phyloP scores from a whole-genome alignment of 2,888 invertebrate species.

The Cheilosia impressa region DNA sequence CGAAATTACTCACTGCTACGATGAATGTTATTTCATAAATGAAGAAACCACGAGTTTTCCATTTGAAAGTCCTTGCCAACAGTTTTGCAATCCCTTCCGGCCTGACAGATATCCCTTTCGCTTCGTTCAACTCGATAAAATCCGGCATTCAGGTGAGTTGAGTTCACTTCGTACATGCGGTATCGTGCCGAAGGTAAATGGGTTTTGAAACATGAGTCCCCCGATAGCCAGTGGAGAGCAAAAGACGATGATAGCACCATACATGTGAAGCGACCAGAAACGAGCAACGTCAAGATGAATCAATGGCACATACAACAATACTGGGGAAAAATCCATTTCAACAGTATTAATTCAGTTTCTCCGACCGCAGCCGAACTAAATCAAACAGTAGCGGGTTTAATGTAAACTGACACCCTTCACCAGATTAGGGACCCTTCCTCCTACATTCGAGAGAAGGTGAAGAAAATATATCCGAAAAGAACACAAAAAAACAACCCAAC shows the following conservation, averaged over 20 bases:
- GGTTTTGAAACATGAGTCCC: conserved; percentile 47
- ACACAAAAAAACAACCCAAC: conserved; percentile 2
- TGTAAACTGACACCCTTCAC: conserved; percentile 65
- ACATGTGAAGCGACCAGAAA: conserved; percentile 40
- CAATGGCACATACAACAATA: conserved; percentile 5
- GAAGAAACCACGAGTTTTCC: conserved; percentile 18
- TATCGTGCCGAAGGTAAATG: conserved; percentile 32
- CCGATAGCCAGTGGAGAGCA: conserved; percentile 6
- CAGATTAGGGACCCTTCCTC: conserved; percentile 63
- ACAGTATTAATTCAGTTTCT: conserved; percentile 53
- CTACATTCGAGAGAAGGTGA: conserved; percentile 4
- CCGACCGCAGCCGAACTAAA: conserved; percentile 46
- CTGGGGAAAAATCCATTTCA: conserved; percentile 42
- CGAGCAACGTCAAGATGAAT: conserved; percentile 53
- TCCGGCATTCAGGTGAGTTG: conserved; percentile 56
- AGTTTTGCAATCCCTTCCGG: conserved; percentile 30
- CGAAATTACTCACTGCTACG: background rate
- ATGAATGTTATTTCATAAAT: conserved; percentile 24
- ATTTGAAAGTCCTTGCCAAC: conserved; percentile 27
- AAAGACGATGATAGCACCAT: conserved; percentile 26
- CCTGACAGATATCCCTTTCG: conserved; percentile 52
- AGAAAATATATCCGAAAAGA: conserved; percentile 2
- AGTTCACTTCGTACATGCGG: conserved; percentile 7
- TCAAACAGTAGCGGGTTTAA: conserved; percentile 65
- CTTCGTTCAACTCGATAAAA: conserved; percentile 54